phyloP scores from a whole-genome alignment of 2,888 invertebrate species.

The Limnephilus marmoratus region DNA sequence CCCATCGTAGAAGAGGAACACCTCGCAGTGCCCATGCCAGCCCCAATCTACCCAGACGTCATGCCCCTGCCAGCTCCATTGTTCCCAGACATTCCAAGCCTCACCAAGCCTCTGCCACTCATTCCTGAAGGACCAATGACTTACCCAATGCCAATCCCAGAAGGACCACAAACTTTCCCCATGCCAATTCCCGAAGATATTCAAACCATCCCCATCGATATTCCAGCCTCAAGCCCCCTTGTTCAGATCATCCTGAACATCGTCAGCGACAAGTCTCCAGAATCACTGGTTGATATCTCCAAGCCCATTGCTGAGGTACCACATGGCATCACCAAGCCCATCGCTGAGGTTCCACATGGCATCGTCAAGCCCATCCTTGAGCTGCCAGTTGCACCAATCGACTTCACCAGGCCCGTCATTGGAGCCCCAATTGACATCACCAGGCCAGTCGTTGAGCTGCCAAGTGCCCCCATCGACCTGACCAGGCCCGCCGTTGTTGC shows the following conservation, averaged over 20 bases:
- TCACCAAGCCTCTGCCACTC: not conserved
- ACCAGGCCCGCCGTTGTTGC: conserved; percentile 10
- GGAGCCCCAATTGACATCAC: not conserved
- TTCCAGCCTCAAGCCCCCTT: conserved; percentile 23
- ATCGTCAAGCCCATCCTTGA: conserved; percentile 26
- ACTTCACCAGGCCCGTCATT: not conserved
- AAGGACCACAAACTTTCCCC: no score
- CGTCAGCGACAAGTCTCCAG: no score
- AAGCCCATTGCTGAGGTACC: not conserved
- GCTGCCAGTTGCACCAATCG: not conserved
- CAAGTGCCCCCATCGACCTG: not conserved
- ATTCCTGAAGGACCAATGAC: not conserved
- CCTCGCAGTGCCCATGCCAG: conserved; percentile 31
- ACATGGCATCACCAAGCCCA: not conserved
- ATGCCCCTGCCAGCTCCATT: not conserved
- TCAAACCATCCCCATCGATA: not conserved
- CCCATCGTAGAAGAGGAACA: not conserved
- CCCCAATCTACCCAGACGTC: not conserved
- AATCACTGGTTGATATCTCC: not conserved
- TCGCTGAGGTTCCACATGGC: not conserved
- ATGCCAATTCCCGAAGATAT: not conserved
- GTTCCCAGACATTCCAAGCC: not conserved
- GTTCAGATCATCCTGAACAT: conserved; percentile 54
- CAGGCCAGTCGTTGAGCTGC: not conserved
- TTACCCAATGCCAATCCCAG: not conserved